Conservation (phyloP, 2,113 vertebrate genomes). For the Empidonax traillii region DNA sequence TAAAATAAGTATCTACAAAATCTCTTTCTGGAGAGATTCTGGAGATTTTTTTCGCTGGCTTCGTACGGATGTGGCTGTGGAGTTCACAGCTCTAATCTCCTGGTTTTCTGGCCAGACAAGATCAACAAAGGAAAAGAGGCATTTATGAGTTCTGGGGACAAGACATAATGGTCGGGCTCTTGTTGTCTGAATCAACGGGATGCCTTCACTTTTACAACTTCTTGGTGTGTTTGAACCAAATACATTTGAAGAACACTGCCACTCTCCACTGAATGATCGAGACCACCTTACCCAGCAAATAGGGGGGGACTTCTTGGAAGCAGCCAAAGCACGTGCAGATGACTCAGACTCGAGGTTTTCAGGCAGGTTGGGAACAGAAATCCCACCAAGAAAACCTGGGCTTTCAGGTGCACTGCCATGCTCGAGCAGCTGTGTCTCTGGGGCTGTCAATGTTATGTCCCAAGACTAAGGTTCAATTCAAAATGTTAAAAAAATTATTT, state of each 20-base stretch:
- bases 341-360: not conserved
- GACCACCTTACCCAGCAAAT: not conserved
- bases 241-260: not conserved
- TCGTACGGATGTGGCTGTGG: not conserved
- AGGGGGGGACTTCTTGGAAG: not conserved
- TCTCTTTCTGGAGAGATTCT: not conserved
- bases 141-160: not conserved
- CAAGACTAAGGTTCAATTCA: not conserved
- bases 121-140: not conserved
- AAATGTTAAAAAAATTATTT: not conserved
- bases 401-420: not conserved
- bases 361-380: not conserved
- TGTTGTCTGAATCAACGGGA: not conserved
- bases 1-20: not conserved
- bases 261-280: not conserved
- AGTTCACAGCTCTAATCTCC: not conserved
- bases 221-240: not conserved
- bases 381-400: not conserved
- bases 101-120: not conserved
- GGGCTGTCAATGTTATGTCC: not conserved
- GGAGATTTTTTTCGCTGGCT: not conserved
- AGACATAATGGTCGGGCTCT: not conserved
- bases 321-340: not conserved
- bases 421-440: not conserved
- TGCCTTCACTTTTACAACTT: not conserved